These are phyloP conservation scores for Drosophila sproati DNA, from an alignment of 1,140 invertebrate species.

Conservation along the genomic window DNA sequence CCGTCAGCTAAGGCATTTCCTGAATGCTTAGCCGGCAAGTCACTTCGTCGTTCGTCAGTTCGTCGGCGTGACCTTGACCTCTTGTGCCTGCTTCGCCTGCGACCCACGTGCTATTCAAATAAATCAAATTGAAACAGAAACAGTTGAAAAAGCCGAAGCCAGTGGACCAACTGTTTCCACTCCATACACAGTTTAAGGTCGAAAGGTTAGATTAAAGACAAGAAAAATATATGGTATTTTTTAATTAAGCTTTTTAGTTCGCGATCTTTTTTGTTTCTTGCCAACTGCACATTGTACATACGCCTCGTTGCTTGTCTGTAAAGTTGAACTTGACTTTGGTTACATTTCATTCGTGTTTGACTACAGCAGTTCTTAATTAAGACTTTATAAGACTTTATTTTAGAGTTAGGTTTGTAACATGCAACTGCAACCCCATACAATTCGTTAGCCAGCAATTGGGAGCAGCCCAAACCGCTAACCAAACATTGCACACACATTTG, in stretches of 20 bases:
- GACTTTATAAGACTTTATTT: constrained; percentile 5
- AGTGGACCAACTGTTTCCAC: constrained; percentile 27
- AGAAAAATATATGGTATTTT: not conserved
- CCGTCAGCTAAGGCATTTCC: constrained; percentile 23
- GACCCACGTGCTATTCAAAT: constrained; percentile 43
- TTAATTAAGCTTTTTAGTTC: not conserved
- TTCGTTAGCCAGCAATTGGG: not conserved
- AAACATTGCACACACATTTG: constrained; percentile 6
- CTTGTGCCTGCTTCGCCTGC: not conserved
- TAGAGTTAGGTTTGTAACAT: constrained; percentile 1
- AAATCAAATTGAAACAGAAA: constrained; percentile 35
- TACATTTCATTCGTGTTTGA: not conserved
- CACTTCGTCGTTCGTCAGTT: not conserved
- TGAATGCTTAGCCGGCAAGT: constrained; percentile 4
- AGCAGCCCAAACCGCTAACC: not conserved
- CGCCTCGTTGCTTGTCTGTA: constrained; percentile 23
- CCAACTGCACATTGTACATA: constrained; percentile 33
- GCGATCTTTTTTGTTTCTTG: not conserved
- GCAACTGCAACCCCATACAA: constrained; percentile 23
- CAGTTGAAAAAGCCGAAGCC: constrained; percentile 22
- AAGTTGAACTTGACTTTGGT: constrained; percentile 39
- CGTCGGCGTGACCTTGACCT: constrained; percentile 54
- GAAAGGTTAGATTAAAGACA: constrained; percentile 19
- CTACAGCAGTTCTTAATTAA: constrained; percentile 27
- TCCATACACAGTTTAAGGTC: constrained; percentile 12